These are phyloP conservation scores for Maccullochella peelii DNA, from an alignment of 2,113 vertebrate genomes.

Conservation along the genomic window DNA sequence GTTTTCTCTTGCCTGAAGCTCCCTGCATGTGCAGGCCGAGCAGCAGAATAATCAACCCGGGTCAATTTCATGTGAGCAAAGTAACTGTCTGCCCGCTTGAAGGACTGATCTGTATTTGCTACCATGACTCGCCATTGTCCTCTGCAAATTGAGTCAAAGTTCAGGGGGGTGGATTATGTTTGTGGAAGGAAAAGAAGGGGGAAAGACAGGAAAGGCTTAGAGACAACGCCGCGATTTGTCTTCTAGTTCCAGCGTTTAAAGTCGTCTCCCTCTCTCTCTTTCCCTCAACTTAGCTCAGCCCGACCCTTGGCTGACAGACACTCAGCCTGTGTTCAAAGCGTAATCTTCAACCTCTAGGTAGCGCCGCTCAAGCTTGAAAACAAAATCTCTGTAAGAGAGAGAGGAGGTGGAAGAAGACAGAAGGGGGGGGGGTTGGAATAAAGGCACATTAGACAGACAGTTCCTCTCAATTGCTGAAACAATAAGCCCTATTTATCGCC, in stretches of 20 bases:
- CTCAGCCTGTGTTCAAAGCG: conserved; percentile 72
- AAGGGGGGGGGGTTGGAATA: conserved; percentile 51
- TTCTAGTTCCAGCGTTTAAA: conserved; percentile 46
- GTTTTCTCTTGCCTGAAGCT: conserved; percentile 11
- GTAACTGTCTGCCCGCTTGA: conserved; percentile 12
- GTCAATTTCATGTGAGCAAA: conserved; percentile 37
- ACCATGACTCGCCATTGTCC: conserved; percentile 49
- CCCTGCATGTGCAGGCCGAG: conserved; percentile 13
- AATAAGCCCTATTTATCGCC: conserved; percentile 85
- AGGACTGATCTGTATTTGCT: conserved; percentile 47
- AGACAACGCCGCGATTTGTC: conserved; percentile 61
- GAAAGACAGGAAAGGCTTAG: conserved; percentile 45
- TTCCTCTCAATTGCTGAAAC: conserved; percentile 81
- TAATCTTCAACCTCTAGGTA: conserved; percentile 81
- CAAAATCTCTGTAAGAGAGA: conserved; percentile 68
- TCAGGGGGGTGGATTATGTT: conserved; percentile 61
- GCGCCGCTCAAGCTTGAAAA: conserved; percentile 67
- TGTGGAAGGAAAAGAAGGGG: conserved; percentile 20
- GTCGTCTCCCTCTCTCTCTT: conserved; percentile 13
- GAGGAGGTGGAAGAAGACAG: conserved; percentile 37
- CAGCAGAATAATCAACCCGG: conserved; percentile 45
- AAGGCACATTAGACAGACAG: conserved; percentile 78
- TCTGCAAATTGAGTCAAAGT: conserved; percentile 59
- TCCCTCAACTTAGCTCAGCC: conserved; percentile 34
- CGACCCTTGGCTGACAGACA: conserved; percentile 72